Conservation (phyloP, 2,113 vertebrate genomes). For the Engystomops pustulosus region DNA sequence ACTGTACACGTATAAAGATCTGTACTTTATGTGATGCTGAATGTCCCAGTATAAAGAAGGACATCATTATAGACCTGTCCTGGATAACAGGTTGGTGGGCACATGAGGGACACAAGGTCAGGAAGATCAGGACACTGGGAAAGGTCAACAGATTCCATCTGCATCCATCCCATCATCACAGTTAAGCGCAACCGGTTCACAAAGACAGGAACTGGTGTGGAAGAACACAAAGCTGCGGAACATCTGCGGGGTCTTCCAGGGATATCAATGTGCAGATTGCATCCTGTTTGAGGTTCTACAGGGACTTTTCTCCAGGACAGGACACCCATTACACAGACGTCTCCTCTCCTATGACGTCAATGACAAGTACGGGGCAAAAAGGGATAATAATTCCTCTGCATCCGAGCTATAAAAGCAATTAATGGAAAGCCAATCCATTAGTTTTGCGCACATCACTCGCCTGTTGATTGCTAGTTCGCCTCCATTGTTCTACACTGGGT, state of each 20-base stretch:
- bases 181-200: neutral
- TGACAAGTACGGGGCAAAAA: neutral
- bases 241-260: neutral
- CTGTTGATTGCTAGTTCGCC: neutral
- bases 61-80: too few relatives aligned
- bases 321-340: neutral
- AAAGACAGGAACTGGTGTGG: constrained; percentile 40
- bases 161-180: neutral
- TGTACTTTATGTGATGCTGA: too few relatives aligned
- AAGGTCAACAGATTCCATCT: neutral
- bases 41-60: too few relatives aligned
- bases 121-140: neutral
- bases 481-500: constrained; percentile 31
- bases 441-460: neutral
- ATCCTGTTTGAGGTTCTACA: constrained; percentile 24
- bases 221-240: constrained; percentile 1
- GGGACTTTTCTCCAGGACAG: constrained; percentile 27
- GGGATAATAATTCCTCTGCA: neutral
- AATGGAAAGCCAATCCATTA: neutral
- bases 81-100: too few relatives aligned
- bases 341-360: constrained; percentile 14
- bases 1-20: too few relatives aligned
- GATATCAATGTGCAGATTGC: constrained; percentile 25
- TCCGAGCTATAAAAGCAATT: neutral
- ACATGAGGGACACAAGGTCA: neutral